Base-by-base conservation (phyloP, 2,888 invertebrate species). In the Melanophora roralis region DNA sequence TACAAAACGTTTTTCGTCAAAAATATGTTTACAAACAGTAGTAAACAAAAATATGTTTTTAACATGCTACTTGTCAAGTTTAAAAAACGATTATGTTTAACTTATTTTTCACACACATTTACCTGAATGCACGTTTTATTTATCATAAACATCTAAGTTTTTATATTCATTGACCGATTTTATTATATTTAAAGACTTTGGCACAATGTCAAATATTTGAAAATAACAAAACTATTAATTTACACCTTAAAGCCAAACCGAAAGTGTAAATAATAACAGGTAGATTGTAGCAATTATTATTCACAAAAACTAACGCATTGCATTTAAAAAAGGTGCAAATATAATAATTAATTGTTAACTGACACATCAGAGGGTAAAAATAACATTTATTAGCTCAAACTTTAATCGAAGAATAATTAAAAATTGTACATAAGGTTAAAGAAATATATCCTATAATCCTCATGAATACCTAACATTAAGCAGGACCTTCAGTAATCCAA, bases 251-350 rank as follows among this genome's bases (percentile, higher is more conserved):
- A 7, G 62, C 51, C 60, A 75, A 75, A 68, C 68, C 7, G 53
- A 68, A 75, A 75, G 75, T 75, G 75, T 55, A 62, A 69, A 68
- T 62, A 75, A 62, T 68, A 53, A 75, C 75, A 55, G 67, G 60
- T 65, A 57, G n/a, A n/a, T n/a, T n/a, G 38, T 57, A 5, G 12
- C 21, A 9, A 21, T 21, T 16, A 12, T 12, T 40, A 47, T 40
- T 49, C 27, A 53, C 4, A 51, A 21, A 40, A 40, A 16, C 4
- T 14, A 23, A 40, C 14, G 55, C 0, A 32, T 1, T 32, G 0
- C 27, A 27, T 16, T 7, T 14, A 2, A 49, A 43, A 14, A 11
- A 45, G 19, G 16, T 45, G 6, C 27, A 19, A 45, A 45, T 45
- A 45, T 2, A 16, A 11, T 36, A 11, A 45, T 19, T 45, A 40